phyloP scores from a whole-genome alignment of 2,888 invertebrate species.

The Heteromyza rotundicornis region DNA sequence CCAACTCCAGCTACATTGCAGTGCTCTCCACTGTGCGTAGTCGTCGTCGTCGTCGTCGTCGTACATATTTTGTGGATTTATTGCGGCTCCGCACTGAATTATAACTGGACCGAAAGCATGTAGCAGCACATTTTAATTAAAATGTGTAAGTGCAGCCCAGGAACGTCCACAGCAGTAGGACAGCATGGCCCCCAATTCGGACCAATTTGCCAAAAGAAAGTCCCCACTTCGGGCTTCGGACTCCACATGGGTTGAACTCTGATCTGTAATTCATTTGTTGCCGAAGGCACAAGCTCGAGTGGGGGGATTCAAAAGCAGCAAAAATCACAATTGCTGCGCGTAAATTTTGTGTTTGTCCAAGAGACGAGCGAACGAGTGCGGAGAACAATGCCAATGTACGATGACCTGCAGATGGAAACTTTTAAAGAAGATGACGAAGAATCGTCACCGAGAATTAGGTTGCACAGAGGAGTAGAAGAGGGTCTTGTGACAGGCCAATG shows the following conservation, averaged over 20 bases:
- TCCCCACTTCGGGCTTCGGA: background rate
- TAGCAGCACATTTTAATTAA: background rate
- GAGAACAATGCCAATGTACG: background rate
- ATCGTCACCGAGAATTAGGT: too few species aligned
- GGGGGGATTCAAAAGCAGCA: background rate
- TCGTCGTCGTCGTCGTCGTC: too few species aligned
- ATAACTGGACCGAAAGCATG: background rate
- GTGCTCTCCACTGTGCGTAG: background rate
- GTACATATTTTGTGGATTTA: slow-evolving; percentile 2
- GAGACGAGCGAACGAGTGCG: background rate
- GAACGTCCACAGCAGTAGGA: too few species aligned
- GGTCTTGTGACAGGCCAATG: too few species aligned
- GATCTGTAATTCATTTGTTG: background rate
- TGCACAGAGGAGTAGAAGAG: background rate
- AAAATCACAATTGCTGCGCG: background rate
- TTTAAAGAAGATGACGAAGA: too few species aligned
- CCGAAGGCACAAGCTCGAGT: background rate
- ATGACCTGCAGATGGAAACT: too few species aligned
- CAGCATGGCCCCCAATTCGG: too few species aligned
- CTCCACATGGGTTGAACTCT: background rate
- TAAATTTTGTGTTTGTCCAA: background rate
- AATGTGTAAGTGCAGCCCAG: background rate
- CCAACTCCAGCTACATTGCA: background rate
- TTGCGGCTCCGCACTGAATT: slow-evolving; percentile 2
- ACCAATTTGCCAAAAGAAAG: slow-evolving; percentile 1